Evolutionary conservation across 2,888 invertebrate genomes (phyloP), one percentile per base, ranked within the genome.

Genomic region (Ophion obscuratus): DNA sequence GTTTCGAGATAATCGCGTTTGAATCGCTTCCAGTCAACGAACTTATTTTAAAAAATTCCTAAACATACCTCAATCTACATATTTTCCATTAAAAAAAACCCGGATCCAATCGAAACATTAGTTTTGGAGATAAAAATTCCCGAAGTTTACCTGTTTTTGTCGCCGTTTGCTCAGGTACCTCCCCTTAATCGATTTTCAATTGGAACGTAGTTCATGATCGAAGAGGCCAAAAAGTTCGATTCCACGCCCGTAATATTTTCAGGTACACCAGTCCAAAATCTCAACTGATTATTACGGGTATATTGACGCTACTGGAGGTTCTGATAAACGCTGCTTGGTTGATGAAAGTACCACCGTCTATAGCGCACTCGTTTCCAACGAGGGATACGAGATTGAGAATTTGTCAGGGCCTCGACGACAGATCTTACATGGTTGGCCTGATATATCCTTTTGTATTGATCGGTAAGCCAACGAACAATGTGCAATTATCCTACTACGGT

Each of bases 361-460:
- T 94, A 2, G 91, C 91, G 0, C 91, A 94, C 87, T 91, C 93
- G 27, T 94, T 93, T 87, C 95, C 95, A 2, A 92, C 92, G 40
- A 90, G 94, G 74, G 92, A 91, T 17, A 90, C 90, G 0, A 91
- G 92, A 74, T 84, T 94, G 7, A 90, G 92, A 68, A 93, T 94
- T 31, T 94, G 94, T 80, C 91, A 91, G 14, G 95, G 95, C 0
- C 93, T 95, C 9, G 94, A 95, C 70, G 94, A 95, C 76, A 94
- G 94, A 74, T 94, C 95, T 0, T 95, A 95, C 90, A 92, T 94
- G 83, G 93, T 95, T 14, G 95, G 95, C 0, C 93, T 95, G 47
- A 92, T 95, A 57, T 96, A 95, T 87, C 95, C 95, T 0, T 94
- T 95, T 64, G 84, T 95, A 53, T 92, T 96, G 27, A 95, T 95